A percentile compares a stretch with the other conserved stretches of the same genome.
These are phyloP conservation scores for Noturus placidus DNA, from an alignment of 2,113 vertebrate species.

Conservation along the genomic window DNA sequence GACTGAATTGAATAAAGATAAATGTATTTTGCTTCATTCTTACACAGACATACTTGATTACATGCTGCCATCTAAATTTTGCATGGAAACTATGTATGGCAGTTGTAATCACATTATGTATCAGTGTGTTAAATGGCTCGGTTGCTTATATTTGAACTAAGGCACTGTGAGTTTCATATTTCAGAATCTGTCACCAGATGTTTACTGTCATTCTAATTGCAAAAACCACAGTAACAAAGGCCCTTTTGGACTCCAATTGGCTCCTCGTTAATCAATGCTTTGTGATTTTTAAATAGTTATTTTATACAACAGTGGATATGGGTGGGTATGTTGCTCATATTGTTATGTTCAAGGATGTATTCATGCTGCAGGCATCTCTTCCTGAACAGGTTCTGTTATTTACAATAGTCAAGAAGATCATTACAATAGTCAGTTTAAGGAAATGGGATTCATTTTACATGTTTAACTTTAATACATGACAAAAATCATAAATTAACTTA, in stretches of 20 bases:
- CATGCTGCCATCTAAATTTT: neutral
- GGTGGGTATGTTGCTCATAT: neutral
- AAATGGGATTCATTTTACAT: neutral
- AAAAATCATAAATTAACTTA: neutral
- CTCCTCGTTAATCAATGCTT: neutral
- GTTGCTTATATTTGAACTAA: neutral
- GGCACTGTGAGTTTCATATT: neutral
- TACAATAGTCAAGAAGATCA: neutral
- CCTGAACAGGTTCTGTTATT: neutral
- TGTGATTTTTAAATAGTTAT: neutral
- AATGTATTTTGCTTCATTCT: constrained; percentile 16
- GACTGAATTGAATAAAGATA: neutral
- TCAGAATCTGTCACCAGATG: neutral
- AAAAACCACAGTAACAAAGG: neutral
- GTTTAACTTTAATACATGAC: neutral
- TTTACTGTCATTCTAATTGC: neutral
- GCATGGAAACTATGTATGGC: neutral
- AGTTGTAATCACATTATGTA: neutral
- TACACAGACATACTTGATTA: neutral
- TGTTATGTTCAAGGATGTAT: neutral
- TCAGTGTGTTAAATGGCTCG: neutral
- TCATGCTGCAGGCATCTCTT: neutral
- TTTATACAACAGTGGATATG: neutral
- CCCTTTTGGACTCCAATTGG: neutral
- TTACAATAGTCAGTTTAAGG: neutral